Evolutionary conservation across 2,113 vertebrate genomes (phyloP).

Genomic region (Pomatorhinus ruficollis): DNA sequence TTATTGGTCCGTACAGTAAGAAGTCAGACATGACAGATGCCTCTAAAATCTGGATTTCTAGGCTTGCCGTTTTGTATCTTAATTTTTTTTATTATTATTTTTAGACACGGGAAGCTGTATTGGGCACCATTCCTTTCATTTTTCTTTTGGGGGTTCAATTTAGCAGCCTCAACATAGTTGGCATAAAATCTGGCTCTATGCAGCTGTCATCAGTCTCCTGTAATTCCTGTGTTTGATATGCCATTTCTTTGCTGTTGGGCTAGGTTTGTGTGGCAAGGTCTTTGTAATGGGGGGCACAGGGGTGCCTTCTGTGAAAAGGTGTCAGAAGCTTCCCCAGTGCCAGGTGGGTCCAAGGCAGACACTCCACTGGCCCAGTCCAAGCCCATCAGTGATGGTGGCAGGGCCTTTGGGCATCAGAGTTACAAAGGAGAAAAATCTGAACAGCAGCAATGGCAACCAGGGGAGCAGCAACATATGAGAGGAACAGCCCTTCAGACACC

Average conservation of each 20-base stretch:
- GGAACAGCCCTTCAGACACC: not conserved
- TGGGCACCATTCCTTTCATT: not conserved
- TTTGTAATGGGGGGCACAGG: not conserved
- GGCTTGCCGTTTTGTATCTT: not conserved
- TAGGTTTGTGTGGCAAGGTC: not conserved
- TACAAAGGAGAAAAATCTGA: not conserved
- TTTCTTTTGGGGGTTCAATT: not conserved
- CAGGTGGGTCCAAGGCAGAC: rapidly evolving
- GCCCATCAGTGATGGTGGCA: rapidly evolving
- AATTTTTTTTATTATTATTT: not conserved
- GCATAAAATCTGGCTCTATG: not conserved
- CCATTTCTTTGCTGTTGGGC: not conserved
- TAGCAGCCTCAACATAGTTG: not conserved
- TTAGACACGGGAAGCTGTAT: not conserved
- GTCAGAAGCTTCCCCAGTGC: not conserved
- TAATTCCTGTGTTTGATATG: not conserved
- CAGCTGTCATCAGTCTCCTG: not conserved
- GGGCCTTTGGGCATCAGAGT: rapidly evolving
- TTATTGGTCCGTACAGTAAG: not conserved
- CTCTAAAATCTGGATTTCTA: not conserved
- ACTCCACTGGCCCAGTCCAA: rapidly evolving
- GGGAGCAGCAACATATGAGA: not conserved
- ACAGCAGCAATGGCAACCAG: not conserved
- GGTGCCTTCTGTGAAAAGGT: not conserved
- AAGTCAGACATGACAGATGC: not conserved